Evolutionary conservation across 2,797 vertebrate genomes (phyloP).

Genomic region (Neostethus bicornis): DNA sequence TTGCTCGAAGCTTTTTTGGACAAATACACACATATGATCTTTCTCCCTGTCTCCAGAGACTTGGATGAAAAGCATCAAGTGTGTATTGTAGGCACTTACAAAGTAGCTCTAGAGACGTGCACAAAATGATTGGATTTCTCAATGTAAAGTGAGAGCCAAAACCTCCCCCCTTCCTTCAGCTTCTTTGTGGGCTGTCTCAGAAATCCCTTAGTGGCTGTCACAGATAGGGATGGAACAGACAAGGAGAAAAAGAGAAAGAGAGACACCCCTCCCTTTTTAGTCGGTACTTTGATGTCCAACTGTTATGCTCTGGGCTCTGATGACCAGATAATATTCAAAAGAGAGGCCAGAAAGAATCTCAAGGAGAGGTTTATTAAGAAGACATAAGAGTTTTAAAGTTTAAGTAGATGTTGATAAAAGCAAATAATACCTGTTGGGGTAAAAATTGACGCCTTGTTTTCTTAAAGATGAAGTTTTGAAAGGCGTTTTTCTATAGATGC

Average conservation of each 20-base stretch:
- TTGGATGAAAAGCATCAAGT: conserved; percentile 61
- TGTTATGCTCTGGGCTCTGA: conserved; percentile 70
- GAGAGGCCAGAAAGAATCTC: conserved; percentile 62
- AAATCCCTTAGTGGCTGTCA: conserved; percentile 67
- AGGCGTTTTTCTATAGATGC: too few relatives aligned
- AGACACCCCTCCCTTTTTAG: conserved; percentile 58
- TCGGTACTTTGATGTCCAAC: conserved; percentile 70
- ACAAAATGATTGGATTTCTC: conserved; percentile 66
- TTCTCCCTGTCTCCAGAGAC: conserved; percentile 53
- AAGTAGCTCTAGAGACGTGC: conserved; percentile 50
- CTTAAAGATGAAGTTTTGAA: too few relatives aligned
- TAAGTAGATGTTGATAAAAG: conserved; percentile 32
- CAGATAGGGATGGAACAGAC: conserved; percentile 67
- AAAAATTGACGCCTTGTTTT: too few relatives aligned
- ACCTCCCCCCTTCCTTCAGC: conserved; percentile 35
- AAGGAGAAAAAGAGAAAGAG: conserved; percentile 65
- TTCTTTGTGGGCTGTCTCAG: conserved; percentile 52
- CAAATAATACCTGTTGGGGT: conserved; percentile 6
- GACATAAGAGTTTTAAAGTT: conserved; percentile 58
- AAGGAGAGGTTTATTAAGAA: conserved; percentile 49
- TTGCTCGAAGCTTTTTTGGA: conserved; percentile 1
- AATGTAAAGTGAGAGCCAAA: conserved; percentile 72
- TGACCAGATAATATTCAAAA: conserved; percentile 71
- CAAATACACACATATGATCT: conserved; percentile 25
- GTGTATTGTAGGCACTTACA: conserved; percentile 59